These are phyloP conservation scores for Lophochroa leadbeateri DNA, from an alignment of 2,113 vertebrate species.

Conservation along the genomic window DNA sequence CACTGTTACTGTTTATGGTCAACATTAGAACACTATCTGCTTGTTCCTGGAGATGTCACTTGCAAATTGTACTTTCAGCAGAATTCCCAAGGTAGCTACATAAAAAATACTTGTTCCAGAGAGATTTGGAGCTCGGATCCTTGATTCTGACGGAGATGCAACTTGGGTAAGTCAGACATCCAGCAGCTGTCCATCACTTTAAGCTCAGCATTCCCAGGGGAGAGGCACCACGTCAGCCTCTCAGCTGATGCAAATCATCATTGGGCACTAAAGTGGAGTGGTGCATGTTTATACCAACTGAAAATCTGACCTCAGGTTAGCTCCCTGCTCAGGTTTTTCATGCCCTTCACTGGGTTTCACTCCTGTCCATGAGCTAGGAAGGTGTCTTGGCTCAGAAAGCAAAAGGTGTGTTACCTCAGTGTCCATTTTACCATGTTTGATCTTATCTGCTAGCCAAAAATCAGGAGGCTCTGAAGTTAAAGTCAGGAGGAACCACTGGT, in stretches of 20 bases:
- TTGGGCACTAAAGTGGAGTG: background rate
- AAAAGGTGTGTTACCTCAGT: background rate
- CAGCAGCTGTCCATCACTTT: background rate
- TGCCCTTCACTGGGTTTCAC: background rate
- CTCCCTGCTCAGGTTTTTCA: background rate
- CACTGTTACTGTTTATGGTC: background rate
- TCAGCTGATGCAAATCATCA: background rate
- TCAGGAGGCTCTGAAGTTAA: background rate
- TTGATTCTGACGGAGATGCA: rapidly evolving
- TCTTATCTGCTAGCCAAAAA: rapidly evolving
- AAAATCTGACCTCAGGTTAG: background rate
- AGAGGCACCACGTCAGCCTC: background rate
- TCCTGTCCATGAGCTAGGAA: background rate
- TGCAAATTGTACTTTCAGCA: background rate
- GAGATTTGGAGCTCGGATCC: background rate
- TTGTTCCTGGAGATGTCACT: background rate
- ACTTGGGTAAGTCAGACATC: background rate
- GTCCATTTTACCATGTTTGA: background rate
- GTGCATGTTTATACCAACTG: background rate
- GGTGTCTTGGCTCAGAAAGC: background rate
- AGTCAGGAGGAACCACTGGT: rapidly evolving
- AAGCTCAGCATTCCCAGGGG: background rate
- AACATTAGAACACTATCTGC: rapidly evolving
- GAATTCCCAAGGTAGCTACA: background rate
- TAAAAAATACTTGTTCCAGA: background rate